These are phyloP conservation scores for Pegoplata infirma DNA, from an alignment of 2,888 invertebrate genomes.

Conservation along the genomic window DNA sequence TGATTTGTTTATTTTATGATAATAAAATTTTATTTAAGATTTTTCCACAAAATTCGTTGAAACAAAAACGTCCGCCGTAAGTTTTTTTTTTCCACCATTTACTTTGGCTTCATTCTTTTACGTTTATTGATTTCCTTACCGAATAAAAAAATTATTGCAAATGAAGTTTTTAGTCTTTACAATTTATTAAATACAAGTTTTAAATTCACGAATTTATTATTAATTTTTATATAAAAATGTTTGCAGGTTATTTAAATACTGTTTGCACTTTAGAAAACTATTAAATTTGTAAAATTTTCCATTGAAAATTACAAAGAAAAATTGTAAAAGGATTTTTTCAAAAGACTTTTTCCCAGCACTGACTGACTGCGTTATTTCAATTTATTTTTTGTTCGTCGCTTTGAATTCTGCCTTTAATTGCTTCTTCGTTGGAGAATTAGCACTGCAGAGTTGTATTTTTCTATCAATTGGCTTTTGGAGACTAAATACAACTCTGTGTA, in stretches of 20 bases:
- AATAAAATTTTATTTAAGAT: conserved; percentile 12
- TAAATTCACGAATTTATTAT: conserved; percentile 16
- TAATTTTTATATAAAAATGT: not conserved
- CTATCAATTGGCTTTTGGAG: not conserved
- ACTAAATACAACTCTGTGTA: conserved; percentile 1
- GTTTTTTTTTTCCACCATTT: conserved; percentile 47
- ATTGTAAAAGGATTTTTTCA: conserved; percentile 41
- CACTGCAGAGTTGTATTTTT: conserved; percentile 33
- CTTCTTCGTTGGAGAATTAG: conserved; percentile 37
- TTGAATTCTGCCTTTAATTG: conserved; percentile 18
- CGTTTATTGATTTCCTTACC: conserved; percentile 63
- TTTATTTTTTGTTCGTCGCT: conserved; percentile 38
- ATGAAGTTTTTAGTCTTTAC: conserved; percentile 10
- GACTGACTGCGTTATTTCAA: conserved; percentile 54
- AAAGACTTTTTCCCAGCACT: conserved; percentile 49
- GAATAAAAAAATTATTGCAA: conserved; percentile 41
- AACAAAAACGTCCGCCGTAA: conserved; percentile 10
- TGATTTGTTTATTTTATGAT: conserved; percentile 3
- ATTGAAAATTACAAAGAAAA: conserved; percentile 53
- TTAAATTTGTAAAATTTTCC: conserved; percentile 46
- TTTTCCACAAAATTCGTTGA: conserved; percentile 3
- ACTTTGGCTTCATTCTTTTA: conserved; percentile 53
- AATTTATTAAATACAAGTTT: conserved; percentile 2
- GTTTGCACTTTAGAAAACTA: conserved; percentile 40
- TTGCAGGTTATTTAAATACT: not conserved